Base-by-base conservation (phyloP, 2,797 vertebrate species). In the Manis javanica region DNA sequence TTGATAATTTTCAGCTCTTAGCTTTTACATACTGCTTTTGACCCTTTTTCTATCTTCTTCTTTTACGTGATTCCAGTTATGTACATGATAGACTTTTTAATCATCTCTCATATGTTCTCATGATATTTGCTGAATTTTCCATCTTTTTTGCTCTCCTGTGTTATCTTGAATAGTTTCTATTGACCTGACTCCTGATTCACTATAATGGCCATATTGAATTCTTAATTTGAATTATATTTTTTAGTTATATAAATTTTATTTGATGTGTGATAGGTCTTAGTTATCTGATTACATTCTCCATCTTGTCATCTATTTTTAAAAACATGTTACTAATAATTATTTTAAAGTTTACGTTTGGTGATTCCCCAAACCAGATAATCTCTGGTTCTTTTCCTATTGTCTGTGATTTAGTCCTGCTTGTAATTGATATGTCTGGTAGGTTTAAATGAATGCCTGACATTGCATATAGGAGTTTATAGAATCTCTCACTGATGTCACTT, bases 1-100 rank as follows among this genome's bases (percentile, higher is more conserved):
- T 79, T 85, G 34, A 29, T 31, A 37, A 75, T 91, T 88, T 91
- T 69, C 8, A 49, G 2, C 7, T 59, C 4, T 61, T 78, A 53
- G n/a, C 31, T 66, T 86, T 87, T 46, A 92, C 82, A 64, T 94
- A 59, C 19, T 72, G 63, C n/a, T 23, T 37, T 87, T 88, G 64
- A 87, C 21, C 34, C n/a, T 64, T 57, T 82, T 51, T 72, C 24
- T 59, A 23, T 83, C 26, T 84, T 87, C 23, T 57, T 4, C 15
- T 26, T 64, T 72, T 75, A 26, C 29, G 10, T 86, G 5, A 68
- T 59, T 86, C 14, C 34, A 71, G 39, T 72, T 63, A 51, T 63
- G 64, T 61, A 61, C 29, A 49, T 7, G 7, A 26, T 72, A 83
- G 10, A 75, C 3, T 18, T 75, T 85, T 95, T 26, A 85, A 75